phyloP scores from a whole-genome alignment of 2,888 invertebrate species.

The Andrena trimmerana region DNA sequence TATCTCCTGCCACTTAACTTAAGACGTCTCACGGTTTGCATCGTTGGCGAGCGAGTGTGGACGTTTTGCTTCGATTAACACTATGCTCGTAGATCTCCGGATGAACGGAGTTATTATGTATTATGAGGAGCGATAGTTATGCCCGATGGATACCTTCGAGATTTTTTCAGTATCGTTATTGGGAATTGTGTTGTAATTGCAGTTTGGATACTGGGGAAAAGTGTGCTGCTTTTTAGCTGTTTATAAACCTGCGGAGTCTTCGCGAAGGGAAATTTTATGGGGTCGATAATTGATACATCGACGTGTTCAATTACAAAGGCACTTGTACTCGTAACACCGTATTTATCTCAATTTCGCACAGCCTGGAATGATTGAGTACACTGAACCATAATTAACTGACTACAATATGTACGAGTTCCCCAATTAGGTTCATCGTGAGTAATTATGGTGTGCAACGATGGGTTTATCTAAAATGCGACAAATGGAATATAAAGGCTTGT shows the following conservation, averaged over 20 bases:
- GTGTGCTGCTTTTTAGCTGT: too few species aligned
- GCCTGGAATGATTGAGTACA: neutral
- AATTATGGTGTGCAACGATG: neutral
- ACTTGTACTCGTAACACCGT: neutral
- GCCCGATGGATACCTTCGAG: too few species aligned
- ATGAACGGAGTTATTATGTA: too few species aligned
- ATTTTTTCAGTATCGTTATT: too few species aligned
- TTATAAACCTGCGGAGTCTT: neutral
- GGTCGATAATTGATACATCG: neutral
- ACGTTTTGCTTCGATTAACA: neutral
- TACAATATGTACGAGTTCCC: neutral
- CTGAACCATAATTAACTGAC: neutral
- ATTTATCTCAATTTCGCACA: neutral
- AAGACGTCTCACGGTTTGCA: slow-evolving; percentile 3
- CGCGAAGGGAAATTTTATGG: neutral
- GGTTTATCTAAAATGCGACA: neutral
- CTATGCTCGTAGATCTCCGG: too few species aligned
- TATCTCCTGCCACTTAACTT: slow-evolving; percentile 18
- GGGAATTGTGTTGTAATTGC: too few species aligned
- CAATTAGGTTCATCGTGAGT: neutral
- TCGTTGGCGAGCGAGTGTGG: neutral
- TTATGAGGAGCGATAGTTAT: too few species aligned
- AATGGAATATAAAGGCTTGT: neutral
- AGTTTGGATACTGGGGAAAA: too few species aligned
- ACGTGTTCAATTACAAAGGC: neutral